phyloP scores from a whole-genome alignment of 1,140 invertebrate genomes.

The Plectrocnemia conspersa region DNA sequence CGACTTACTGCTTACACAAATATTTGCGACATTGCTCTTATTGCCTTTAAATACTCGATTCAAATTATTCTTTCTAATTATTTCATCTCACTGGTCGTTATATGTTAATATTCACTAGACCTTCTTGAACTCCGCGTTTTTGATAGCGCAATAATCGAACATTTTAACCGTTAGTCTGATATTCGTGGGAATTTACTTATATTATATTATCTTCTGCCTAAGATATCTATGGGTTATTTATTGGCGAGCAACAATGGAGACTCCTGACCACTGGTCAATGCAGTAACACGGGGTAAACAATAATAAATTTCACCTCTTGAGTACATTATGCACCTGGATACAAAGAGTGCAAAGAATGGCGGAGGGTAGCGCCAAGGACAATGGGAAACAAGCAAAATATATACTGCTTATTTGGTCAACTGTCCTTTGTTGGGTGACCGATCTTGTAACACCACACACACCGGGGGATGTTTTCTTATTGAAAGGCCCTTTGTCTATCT shows the following conservation, averaged over 20 bases:
- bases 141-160: background rate
- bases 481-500: slow-evolving; percentile 13
- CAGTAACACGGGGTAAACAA: slow-evolving; percentile 22
- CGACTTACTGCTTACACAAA: too few species aligned
- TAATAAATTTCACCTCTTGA: slow-evolving; percentile 32
- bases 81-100: background rate
- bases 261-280: slow-evolving; percentile 31
- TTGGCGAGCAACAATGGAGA: slow-evolving; percentile 20
- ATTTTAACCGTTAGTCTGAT: slow-evolving; percentile 23
- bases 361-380: slow-evolving; percentile 18
- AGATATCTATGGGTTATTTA: slow-evolving; percentile 5
- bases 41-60: background rate
- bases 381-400: slow-evolving; percentile 35
- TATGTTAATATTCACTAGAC: background rate
- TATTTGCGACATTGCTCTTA: too few species aligned
- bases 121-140: background rate
- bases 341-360: background rate
- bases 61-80: slow-evolving; percentile 1
- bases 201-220: too few species aligned
- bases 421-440: slow-evolving; percentile 23
- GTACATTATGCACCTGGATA: slow-evolving; percentile 3
- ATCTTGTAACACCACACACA: too few species aligned
- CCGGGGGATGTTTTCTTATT: background rate
- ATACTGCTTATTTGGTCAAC: slow-evolving; percentile 34
- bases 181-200: slow-evolving; percentile 32